Base-by-base conservation (phyloP, 2,888 invertebrate genomes). In the Julus scandinavius region DNA sequence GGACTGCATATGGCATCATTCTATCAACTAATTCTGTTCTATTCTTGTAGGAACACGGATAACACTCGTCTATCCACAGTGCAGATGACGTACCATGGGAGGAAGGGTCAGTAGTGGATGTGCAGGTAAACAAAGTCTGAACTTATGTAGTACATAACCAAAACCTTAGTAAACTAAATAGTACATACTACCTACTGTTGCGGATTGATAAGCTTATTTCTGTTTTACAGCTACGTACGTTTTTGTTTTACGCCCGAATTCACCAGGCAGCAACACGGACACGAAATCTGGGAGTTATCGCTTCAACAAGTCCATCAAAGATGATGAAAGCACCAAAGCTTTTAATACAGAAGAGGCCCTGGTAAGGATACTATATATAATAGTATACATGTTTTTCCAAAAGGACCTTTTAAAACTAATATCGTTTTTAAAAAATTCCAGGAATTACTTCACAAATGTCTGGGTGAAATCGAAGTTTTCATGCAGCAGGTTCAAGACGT, bases 161-260 rank as follows among this genome's bases (percentile, higher is more conserved):
- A 85, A 85, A 85, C 29, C 0, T 85, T 5, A 4, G 17, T 85
- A n/a, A n/a, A n/a, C n/a, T n/a, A n/a, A n/a, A n/a, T n/a, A n/a
- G n/a, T n/a, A n/a, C n/a, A n/a, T n/a, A 29, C 29, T 29, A 29
- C 29, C 0, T 20, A 50, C 2, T 50, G 50, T 1, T 50, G 17
- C 17, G 20, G 72, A 20, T 29, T 72, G 29, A 72, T 29, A 29
- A 29, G 29, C 29, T 1, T 29, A 29, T 29, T 29, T 29, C 29
- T 29, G 29, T 54, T 87, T 87, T 50, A 20, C 41, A 88, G 88
- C 88, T 29, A 88, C 88, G 29, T 88, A 88, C 88, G 88, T 88
- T n/a, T 88, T 88, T 45, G 88, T 88, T n/a, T n/a, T 88, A 41
- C 86, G 86, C 7, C 86, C 88, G 7, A 58, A 72, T 41, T 49